Evolutionary conservation across 2,888 invertebrate genomes (phyloP).

Genomic region (Brenthis hecate): DNA sequence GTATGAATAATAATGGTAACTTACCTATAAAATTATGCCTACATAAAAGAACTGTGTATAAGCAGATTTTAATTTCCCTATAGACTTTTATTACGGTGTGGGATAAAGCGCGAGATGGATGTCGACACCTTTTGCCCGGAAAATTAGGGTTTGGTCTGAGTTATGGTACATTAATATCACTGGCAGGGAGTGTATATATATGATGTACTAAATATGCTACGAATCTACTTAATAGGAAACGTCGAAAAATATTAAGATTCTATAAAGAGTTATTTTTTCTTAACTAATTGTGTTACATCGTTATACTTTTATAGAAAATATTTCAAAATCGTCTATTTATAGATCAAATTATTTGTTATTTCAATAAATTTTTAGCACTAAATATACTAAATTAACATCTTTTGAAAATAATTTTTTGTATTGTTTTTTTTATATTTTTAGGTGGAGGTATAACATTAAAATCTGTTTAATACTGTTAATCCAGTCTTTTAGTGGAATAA

Average conservation of each 20-base stretch:
- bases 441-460: no score
- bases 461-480: no score
- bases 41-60: constrained; percentile 34
- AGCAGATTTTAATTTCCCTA: constrained; percentile 52
- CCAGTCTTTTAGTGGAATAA: no score
- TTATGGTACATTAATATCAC: constrained; percentile 48
- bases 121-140: constrained; percentile 48
- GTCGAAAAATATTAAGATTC: background rate
- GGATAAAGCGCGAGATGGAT: constrained; percentile 47
- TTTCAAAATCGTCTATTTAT: no score
- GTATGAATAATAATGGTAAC: constrained; percentile 19
- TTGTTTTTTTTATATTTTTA: no score
- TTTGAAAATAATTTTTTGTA: no score
- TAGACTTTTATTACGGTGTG: constrained; percentile 47
- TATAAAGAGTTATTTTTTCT: no score
- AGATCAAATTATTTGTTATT: no score
- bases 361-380: no score
- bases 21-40: constrained; percentile 38
- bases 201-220: constrained; percentile 27
- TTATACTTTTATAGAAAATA: no score
- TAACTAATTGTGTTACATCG: no score
- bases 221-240: background rate
- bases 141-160: constrained; percentile 49
- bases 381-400: no score
- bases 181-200: constrained; percentile 34